Evolutionary conservation across 2,797 vertebrate genomes (phyloP).

Genomic region (Gymnocypris eckloni): DNA sequence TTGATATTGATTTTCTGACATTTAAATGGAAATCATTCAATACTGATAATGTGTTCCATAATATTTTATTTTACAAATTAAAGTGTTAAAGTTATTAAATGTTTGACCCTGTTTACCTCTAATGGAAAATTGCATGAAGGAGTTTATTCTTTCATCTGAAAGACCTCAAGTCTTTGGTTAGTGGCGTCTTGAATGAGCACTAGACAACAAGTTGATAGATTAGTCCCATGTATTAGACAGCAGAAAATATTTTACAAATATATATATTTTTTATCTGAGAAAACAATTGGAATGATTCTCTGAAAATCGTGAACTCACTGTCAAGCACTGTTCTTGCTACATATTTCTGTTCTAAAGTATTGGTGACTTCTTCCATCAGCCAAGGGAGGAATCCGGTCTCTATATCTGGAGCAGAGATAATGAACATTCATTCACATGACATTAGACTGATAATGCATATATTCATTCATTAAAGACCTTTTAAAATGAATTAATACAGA

Average conservation of each 20-base stretch:
- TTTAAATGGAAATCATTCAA: not conserved
- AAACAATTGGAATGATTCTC: not conserved
- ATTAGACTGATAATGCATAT: not conserved
- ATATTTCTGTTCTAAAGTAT: constrained; percentile 76
- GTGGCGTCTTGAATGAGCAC: constrained; percentile 80
- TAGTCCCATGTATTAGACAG: not conserved
- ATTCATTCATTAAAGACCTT: not conserved
- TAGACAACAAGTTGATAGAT: not conserved
- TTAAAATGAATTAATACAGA: not conserved
- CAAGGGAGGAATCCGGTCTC: constrained; percentile 88
- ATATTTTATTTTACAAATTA: not conserved
- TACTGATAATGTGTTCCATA: not conserved
- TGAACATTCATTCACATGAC: not conserved
- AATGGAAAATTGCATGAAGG: not conserved
- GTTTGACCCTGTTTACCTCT: constrained; percentile 10
- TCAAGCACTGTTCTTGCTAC: constrained; percentile 83
- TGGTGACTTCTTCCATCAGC: constrained; percentile 84
- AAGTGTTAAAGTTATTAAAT: not conserved
- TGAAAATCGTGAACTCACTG: constrained; percentile 76
- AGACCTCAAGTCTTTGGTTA: constrained; percentile 69
- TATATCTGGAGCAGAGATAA: constrained; percentile 78
- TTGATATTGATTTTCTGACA: not conserved
- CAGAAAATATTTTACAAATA: not conserved
- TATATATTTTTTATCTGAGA: too few relatives aligned
- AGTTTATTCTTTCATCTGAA: constrained; percentile 47